These are phyloP conservation scores for Phalanger gymnotis DNA, from an alignment of 2,797 vertebrate species.

Conservation along the genomic window DNA sequence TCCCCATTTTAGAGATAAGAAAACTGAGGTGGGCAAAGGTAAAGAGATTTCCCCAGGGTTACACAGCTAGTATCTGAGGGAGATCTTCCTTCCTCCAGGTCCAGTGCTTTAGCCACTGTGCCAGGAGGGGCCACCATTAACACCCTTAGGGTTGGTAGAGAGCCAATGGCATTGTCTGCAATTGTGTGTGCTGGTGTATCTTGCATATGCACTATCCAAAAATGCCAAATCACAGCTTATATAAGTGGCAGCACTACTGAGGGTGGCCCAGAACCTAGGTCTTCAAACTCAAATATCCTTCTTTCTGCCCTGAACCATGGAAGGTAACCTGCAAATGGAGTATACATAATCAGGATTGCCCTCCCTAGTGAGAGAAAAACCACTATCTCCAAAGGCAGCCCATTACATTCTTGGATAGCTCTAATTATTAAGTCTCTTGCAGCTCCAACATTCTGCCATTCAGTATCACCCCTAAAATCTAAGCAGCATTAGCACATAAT, in stretches of 20 bases:
- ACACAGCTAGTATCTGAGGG: no score
- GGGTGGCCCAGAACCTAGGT: background rate
- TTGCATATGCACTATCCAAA: background rate
- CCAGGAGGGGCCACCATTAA: background rate
- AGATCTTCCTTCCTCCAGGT: no score
- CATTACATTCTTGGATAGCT: background rate
- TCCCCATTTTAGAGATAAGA: background rate
- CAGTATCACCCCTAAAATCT: background rate
- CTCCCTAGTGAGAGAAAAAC: background rate
- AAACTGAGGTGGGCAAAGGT: background rate
- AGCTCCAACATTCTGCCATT: background rate
- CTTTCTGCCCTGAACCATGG: background rate
- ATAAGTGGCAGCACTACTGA: background rate
- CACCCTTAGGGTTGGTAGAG: rapidly evolving
- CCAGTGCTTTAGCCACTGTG: background rate
- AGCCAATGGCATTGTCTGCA: background rate
- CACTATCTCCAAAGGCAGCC: background rate
- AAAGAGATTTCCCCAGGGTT: background rate
- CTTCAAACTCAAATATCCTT: background rate
- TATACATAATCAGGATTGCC: background rate
- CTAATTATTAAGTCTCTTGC: background rate
- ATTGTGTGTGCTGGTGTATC: background rate
- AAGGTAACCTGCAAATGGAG: background rate
- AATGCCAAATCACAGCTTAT: background rate
- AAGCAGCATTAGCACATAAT: background rate